These are phyloP conservation scores for Trachymyrmex cornetzi DNA, from an alignment of 1,140 invertebrate genomes.

Conservation along the genomic window DNA sequence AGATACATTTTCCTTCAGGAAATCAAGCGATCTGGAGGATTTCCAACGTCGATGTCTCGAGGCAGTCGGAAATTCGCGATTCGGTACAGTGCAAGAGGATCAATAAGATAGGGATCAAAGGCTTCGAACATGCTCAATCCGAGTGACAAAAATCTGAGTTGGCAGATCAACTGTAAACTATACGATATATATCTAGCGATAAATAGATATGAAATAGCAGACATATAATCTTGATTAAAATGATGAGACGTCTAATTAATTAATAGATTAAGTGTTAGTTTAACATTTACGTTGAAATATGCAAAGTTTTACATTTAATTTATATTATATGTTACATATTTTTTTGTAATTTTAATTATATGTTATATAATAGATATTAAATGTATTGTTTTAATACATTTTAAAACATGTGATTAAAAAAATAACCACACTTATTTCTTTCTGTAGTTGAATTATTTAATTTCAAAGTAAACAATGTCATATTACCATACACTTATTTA, in stretches of 20 bases:
- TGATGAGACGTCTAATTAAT: neutral
- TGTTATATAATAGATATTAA: neutral
- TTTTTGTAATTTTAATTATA: neutral
- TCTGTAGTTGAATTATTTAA: too few species aligned
- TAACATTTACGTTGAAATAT: neutral
- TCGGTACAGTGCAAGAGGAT: conserved; percentile 17
- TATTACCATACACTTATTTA: too few species aligned
- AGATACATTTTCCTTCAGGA: conserved; percentile 77
- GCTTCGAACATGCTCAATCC: conserved; percentile 45
- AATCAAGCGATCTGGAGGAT: conserved; percentile 77
- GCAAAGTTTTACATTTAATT: neutral
- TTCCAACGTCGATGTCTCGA: conserved; percentile 79
- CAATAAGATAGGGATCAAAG: conserved; percentile 59
- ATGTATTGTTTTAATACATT: too few species aligned
- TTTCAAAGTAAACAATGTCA: too few species aligned
- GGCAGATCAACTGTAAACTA: conserved; percentile 40
- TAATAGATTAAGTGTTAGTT: neutral
- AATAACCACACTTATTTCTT: too few species aligned
- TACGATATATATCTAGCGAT: neutral
- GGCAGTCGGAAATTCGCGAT: conserved; percentile 64
- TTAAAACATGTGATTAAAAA: too few species aligned
- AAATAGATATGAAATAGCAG: neutral
- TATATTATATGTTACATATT: neutral
- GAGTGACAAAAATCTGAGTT: conserved; percentile 50
- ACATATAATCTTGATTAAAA: neutral